Conservation (phyloP, 2,888 invertebrate genomes). For the Boloria selene region DNA sequence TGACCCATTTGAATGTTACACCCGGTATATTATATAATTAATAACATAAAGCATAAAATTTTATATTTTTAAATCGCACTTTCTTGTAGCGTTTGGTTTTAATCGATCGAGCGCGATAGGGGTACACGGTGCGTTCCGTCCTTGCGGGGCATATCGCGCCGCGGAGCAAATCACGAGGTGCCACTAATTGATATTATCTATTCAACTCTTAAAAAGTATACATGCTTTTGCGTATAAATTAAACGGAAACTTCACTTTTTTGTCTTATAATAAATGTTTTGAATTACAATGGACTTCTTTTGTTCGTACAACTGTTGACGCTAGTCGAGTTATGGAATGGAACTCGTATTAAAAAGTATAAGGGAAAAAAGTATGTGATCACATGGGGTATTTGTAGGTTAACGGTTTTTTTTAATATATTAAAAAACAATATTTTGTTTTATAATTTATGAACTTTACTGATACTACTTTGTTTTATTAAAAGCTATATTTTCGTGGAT, state of each 20-base stretch:
- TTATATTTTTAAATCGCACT: conserved; percentile 35
- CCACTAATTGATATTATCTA: conserved; percentile 73
- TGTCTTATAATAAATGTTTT: conserved; percentile 13
- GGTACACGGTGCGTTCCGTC: conserved; percentile 57
- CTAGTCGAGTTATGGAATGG: background rate
- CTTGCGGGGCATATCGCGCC: conserved; percentile 56
- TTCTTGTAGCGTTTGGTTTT: conserved; percentile 45
- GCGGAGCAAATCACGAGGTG: conserved; percentile 57
- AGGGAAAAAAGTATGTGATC: too few species aligned
- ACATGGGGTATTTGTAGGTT: too few species aligned
- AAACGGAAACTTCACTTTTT: conserved; percentile 15
- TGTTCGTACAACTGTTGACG: background rate
- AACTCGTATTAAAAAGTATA: too few species aligned
- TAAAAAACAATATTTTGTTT: too few species aligned
- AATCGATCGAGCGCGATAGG: conserved; percentile 59
- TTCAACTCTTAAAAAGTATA: conserved; percentile 44
- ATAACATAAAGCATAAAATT: background rate
- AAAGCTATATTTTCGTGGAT: too few species aligned
- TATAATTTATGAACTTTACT: too few species aligned
- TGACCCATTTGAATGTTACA: too few species aligned
- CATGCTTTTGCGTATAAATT: conserved; percentile 23
- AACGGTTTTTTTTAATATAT: too few species aligned
- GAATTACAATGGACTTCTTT: conserved; percentile 1
- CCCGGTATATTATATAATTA: background rate
- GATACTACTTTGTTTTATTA: too few species aligned